A percentile compares a stretch with the other conserved stretches of the same genome.
Evolutionary conservation across 2,888 invertebrate species (phyloP).

Genomic region (Trisateles emortualis): DNA sequence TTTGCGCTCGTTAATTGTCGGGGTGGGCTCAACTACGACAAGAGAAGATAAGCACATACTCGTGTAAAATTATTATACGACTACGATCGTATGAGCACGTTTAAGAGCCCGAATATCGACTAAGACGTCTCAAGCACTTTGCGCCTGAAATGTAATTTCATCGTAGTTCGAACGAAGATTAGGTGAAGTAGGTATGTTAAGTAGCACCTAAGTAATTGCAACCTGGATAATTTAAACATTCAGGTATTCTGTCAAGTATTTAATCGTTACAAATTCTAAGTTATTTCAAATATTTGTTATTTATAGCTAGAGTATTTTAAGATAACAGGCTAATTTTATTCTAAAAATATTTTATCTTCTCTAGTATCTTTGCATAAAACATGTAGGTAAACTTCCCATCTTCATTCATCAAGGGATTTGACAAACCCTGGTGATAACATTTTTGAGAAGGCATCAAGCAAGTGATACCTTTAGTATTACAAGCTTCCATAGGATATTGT

Average conservation of each 20-base stretch:
- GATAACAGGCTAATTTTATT: neutral
- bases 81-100: constrained; percentile 21
- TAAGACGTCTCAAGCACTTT: constrained; percentile 36
- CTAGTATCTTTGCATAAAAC: too few relatives aligned
- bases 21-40: constrained; percentile 44
- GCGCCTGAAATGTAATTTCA: constrained; percentile 32
- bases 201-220: constrained; percentile 17
- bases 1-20: constrained; percentile 71
- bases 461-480: too few relatives aligned
- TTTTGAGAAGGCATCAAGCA: too few relatives aligned
- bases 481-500: too few relatives aligned
- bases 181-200: constrained; percentile 15
- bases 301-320: neutral
- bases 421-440: too few relatives aligned
- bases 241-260: neutral
- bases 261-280: neutral
- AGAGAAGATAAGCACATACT: constrained; percentile 35
- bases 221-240: constrained; percentile 1
- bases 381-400: too few relatives aligned
- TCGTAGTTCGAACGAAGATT: constrained; percentile 17
- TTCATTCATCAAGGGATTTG: too few relatives aligned
- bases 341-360: too few relatives aligned
- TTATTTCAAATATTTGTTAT: neutral
- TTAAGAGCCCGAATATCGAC: constrained; percentile 20
- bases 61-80: constrained; percentile 27